Evolutionary conservation across 2,888 invertebrate species (phyloP), one percentile per base, ranked within the genome.

Genomic region (Lutraria lutraria): DNA sequence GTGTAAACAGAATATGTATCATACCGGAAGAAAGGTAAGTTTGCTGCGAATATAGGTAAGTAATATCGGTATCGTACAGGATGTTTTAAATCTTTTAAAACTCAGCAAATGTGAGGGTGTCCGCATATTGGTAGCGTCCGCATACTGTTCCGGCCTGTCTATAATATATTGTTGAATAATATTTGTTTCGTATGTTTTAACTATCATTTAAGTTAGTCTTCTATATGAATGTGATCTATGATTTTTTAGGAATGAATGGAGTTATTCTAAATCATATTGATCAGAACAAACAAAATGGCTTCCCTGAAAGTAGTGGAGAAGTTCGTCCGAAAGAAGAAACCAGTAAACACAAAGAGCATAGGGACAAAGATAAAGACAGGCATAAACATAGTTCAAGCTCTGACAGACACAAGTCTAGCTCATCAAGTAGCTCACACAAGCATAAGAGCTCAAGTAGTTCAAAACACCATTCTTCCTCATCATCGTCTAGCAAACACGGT

Each of bases 371-470:
- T 80, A 81, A 83, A 29, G 89, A 88, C 29, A 86, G 89, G n/a
- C 87, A 90, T 52, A 85, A 94, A 60, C 91, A 93, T 84, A 93
- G 93, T 82, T 93, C 93, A 63, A 92, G 92, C 81, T 91, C 91
- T 6, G 93, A 93, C 56, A 91, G 92, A 72, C 91, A 92, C 81
- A 90, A 93, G 81, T 92, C 93, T 52, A 89, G 88, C 89, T 90
- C 89, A 29, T 88, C 84, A 63, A 91, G 85, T 54, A 91, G 90
- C 80, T 92, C 92, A 60, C 87, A 89, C 29, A 92, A 90, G 81
- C 90, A 91, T 84, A 92, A 89, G 85, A 82, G 82, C 21, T 87
- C 89, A 56, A 91, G 91, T 19, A 90, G 90, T 80, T 84, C 83
- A 12, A 83, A 83, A 43, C 84, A 90, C 31, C 90, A 89, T 80